phyloP scores from a whole-genome alignment of 2,797 vertebrate genomes.

The Microctenopoma stevenorrisi region DNA sequence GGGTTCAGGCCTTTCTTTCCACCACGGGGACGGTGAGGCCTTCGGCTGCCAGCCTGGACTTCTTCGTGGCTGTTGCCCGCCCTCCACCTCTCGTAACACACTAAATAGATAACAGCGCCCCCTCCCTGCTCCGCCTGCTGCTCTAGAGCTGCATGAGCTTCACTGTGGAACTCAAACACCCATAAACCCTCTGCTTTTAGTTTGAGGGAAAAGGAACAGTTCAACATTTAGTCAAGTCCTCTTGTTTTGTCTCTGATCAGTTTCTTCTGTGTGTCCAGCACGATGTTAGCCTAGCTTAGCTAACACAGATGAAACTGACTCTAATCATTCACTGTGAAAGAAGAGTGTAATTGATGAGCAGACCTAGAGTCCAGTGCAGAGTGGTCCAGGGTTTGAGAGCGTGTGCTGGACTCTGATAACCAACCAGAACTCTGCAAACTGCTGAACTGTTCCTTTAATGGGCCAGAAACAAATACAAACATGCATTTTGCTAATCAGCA shows the following conservation, averaged over 20 bases:
- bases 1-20: constrained; percentile 86
- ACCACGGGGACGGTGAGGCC: constrained; percentile 82
- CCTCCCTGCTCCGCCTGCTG: not conserved
- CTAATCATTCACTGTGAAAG: no score
- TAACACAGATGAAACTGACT: not conserved
- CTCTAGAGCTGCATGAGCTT: constrained; percentile 38
- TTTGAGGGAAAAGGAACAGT: not conserved
- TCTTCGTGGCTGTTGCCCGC: not conserved
- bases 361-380: not conserved
- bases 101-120: constrained; percentile 16
- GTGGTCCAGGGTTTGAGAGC: not conserved
- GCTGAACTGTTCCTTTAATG: not conserved
- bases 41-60: constrained; percentile 18
- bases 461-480: no score
- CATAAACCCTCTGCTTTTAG: not conserved
- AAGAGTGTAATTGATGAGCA: no score
- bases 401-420: not conserved
- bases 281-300: not conserved
- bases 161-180: constrained; percentile 40
- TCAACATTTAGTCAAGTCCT: not conserved
- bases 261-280: not conserved
- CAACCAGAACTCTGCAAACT: not conserved
- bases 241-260: not conserved
- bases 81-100: constrained; percentile 14
- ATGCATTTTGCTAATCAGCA: not conserved